Evolutionary conservation across 2,888 invertebrate genomes (phyloP).

Genomic region (Synanthedon vespiformis): DNA sequence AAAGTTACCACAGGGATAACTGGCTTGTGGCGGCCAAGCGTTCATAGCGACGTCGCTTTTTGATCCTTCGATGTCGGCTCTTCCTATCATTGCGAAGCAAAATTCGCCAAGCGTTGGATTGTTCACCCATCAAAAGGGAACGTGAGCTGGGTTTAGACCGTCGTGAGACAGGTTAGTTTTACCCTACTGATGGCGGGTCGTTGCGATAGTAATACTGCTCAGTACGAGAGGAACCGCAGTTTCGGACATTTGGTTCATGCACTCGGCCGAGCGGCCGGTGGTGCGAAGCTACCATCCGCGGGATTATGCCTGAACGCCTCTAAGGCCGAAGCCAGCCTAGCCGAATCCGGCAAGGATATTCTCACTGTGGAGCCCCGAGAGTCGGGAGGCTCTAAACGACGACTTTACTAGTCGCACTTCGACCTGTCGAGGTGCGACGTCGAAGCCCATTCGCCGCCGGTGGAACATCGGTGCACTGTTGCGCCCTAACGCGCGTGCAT

Average conservation of each 20-base stretch:
- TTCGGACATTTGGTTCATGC: conserved; percentile 50
- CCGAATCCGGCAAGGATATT: background rate
- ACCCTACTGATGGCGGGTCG: conserved; percentile 36
- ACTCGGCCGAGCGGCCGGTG: background rate
- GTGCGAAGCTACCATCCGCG: background rate
- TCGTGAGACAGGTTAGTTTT: conserved; percentile 75
- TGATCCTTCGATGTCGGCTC: conserved; percentile 81
- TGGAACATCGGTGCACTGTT: no score
- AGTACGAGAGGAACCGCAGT: conserved; percentile 49
- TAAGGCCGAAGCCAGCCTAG: background rate
- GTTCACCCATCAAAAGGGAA: background rate
- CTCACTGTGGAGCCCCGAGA: conserved; percentile 10
- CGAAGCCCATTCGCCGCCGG: no score
- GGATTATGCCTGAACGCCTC: background rate
- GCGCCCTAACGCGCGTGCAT: no score
- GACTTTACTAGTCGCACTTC: no score
- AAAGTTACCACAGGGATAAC: conserved; percentile 79
- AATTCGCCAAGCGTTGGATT: background rate
- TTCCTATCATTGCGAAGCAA: background rate
- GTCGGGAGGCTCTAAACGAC: conserved; percentile 44
- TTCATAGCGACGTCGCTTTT: conserved; percentile 70
- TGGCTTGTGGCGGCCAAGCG: conserved; percentile 67
- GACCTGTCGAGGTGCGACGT: no score
- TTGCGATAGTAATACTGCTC: conserved; percentile 60
- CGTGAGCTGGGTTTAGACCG: conserved; percentile 11